phyloP scores from a whole-genome alignment of 2,888 invertebrate species.

The Dione juno region DNA sequence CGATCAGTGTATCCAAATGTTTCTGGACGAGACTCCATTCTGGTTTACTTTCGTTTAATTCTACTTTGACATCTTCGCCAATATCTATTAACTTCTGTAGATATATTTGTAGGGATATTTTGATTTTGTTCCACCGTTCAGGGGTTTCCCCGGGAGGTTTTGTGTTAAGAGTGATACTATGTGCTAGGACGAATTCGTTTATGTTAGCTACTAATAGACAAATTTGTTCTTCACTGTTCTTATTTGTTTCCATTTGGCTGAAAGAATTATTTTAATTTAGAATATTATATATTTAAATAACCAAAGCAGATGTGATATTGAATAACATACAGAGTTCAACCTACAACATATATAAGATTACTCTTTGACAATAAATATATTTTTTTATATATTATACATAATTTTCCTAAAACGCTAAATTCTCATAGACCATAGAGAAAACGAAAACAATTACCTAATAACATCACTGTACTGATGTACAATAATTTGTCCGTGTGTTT shows the following conservation, averaged over 20 bases:
- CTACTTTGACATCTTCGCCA: slow-evolving; percentile 78
- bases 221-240: slow-evolving; percentile 71
- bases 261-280: neutral
- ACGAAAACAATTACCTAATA: slow-evolving; percentile 60
- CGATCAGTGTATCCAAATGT: slow-evolving; percentile 79
- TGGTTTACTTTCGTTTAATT: slow-evolving; percentile 72
- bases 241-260: slow-evolving; percentile 70
- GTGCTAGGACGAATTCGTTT: slow-evolving; percentile 82
- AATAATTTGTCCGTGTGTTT: slow-evolving; percentile 80
- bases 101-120: slow-evolving; percentile 73
- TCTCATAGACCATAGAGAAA: neutral
- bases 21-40: slow-evolving; percentile 71
- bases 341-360: too few relatives aligned
- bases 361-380: too few relatives aligned
- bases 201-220: slow-evolving; percentile 81
- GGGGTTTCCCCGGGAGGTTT: slow-evolving; percentile 79
- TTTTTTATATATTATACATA: too few relatives aligned
- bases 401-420: neutral
- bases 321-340: neutral
- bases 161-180: slow-evolving; percentile 78
- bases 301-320: neutral
- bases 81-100: slow-evolving; percentile 77
- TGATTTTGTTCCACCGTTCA: slow-evolving; percentile 79
- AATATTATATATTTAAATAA: neutral
- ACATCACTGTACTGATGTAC: slow-evolving; percentile 80